A percentile compares a stretch with the other conserved stretches of the same genome.
Conservation (phyloP, 2,888 invertebrate species). For the Tachina fera region DNA sequence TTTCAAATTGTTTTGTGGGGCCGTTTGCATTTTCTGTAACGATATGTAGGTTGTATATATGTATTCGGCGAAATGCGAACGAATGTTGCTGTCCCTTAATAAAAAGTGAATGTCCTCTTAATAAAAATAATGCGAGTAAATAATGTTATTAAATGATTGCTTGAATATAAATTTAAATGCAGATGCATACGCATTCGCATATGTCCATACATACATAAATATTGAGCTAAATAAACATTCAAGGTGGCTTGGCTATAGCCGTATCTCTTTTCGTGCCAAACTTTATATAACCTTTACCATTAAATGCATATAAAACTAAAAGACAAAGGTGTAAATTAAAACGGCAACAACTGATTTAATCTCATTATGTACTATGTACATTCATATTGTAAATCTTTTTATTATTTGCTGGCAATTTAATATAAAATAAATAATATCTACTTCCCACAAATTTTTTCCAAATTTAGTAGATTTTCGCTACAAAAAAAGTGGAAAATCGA, state of each 20-base stretch:
- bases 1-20: too few species aligned
- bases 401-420: too few species aligned
- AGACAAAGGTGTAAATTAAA: neutral
- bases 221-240: constrained; percentile 30
- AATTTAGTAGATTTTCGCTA: too few species aligned
- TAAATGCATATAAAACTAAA: neutral
- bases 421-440: too few species aligned
- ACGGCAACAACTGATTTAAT: too few species aligned
- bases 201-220: constrained; percentile 8
- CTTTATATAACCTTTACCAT: neutral
- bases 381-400: too few species aligned
- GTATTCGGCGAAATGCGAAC: neutral
- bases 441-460: too few species aligned
- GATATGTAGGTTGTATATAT: neutral
- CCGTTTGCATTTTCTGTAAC: too few species aligned
- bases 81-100: constrained; percentile 17
- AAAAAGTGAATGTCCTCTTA: constrained; percentile 46
- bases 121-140: constrained; percentile 15
- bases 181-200: neutral
- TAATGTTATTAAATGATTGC: constrained; percentile 23
- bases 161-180: constrained; percentile 9
- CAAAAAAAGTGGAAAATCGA: too few species aligned
- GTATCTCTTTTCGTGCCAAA: neutral
- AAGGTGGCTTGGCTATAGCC: constrained; percentile 23
- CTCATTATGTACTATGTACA: too few species aligned